A percentile compares a stretch with the other conserved stretches of the same genome.
Conservation (phyloP, 2,797 vertebrate genomes). For the Onychomys leucogaster region DNA sequence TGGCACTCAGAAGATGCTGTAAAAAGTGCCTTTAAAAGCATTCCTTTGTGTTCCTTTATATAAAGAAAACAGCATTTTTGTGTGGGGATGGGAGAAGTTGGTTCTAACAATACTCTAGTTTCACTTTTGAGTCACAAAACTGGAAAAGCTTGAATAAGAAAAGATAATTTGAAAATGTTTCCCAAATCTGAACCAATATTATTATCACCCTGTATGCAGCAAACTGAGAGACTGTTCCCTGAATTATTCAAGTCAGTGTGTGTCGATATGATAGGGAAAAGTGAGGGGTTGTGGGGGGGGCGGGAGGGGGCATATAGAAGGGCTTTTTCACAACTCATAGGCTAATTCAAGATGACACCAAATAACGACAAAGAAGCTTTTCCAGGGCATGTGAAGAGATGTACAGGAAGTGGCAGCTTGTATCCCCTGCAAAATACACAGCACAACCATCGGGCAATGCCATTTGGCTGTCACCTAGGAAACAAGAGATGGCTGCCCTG, state of each 20-base stretch:
- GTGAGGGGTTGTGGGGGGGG: rapidly evolving
- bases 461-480: neutral
- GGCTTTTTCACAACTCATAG: neutral
- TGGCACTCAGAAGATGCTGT: neutral
- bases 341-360: rapidly evolving
- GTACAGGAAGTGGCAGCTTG: slow-evolving; percentile 59
- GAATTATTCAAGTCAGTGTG: neutral
- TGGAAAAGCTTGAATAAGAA: neutral
- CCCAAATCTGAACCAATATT: neutral
- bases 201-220: neutral
- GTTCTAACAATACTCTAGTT: neutral
- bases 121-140: neutral
- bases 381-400: slow-evolving; percentile 19
- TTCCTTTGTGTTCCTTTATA: neutral
- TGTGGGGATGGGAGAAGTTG: neutral
- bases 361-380: slow-evolving; percentile 23
- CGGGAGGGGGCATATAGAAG: rapidly evolving
- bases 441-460: neutral
- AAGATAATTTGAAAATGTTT: neutral
- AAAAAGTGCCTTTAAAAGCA: neutral
- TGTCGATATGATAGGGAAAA: neutral
- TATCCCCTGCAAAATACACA: neutral
- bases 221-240: neutral
- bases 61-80: neutral
- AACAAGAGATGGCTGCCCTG: neutral